Evolutionary conservation across 2,888 invertebrate genomes (phyloP).

Genomic region (Odontocerum albicorne): DNA sequence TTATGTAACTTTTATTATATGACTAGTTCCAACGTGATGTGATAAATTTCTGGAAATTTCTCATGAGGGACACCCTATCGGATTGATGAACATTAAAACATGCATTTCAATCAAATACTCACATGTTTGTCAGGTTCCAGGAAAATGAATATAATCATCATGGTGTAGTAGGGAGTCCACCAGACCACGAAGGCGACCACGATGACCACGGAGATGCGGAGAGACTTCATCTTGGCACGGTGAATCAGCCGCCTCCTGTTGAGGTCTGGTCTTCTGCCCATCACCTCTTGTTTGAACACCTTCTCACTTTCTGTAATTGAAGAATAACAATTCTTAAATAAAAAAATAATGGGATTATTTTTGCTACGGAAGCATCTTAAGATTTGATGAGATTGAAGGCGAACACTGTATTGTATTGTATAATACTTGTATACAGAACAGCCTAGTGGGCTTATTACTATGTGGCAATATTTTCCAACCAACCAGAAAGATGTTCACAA

Average conservation of each 20-base stretch:
- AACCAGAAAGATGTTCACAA: too few species aligned
- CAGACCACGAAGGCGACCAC: slow-evolving; percentile 79
- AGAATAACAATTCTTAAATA: not conserved
- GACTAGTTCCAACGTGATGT: too few species aligned
- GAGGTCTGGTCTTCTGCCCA: slow-evolving; percentile 50
- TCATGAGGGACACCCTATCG: not conserved
- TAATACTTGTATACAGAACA: too few species aligned
- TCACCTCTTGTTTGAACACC: slow-evolving; percentile 62
- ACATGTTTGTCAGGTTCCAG: slow-evolving; percentile 70
- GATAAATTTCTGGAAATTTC: not conserved
- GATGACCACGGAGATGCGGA: slow-evolving; percentile 79
- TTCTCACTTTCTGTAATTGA: slow-evolving; percentile 66
- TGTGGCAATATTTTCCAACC: too few species aligned
- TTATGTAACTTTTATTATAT: too few species aligned
- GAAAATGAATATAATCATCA: slow-evolving; percentile 82
- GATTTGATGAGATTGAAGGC: not conserved
- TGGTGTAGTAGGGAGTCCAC: slow-evolving; percentile 85
- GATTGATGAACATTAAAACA: slow-evolving; percentile 1
- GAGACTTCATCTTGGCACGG: slow-evolving; percentile 75
- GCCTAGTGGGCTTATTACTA: too few species aligned
- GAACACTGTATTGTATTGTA: not conserved
- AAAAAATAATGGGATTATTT: too few species aligned
- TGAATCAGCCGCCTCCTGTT: slow-evolving; percentile 71
- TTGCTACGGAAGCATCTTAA: too few species aligned
- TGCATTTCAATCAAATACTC: slow-evolving; percentile 43